A percentile compares a stretch with the other conserved stretches of the same genome.
Conservation (phyloP, 2,888 invertebrate species). For the Hirtodrosophila trivittata region DNA sequence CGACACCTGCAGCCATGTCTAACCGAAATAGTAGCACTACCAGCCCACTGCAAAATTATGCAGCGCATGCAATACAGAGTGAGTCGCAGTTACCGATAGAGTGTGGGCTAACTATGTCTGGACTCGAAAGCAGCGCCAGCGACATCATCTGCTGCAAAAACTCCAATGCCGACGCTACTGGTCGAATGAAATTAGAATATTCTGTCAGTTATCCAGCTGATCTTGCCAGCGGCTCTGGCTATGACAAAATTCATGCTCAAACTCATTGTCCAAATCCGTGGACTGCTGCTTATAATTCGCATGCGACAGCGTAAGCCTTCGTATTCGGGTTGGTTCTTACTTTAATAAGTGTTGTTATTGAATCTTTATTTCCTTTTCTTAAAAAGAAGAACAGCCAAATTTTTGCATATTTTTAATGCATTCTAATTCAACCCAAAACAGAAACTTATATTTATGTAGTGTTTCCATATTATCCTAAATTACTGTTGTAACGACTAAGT, state of each 20-base stretch:
- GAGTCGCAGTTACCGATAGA: conserved; percentile 79
- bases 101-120: conserved; percentile 78
- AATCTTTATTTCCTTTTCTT: too few relatives aligned
- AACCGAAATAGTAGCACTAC: conserved; percentile 39
- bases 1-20: conserved; percentile 28
- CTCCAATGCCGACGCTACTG: conserved; percentile 62
- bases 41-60: conserved; percentile 63
- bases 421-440: too few relatives aligned
- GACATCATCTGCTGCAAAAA: conserved; percentile 34
- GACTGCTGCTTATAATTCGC: conserved; percentile 80
- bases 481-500: too few relatives aligned
- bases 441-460: too few relatives aligned
- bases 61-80: conserved; percentile 79
- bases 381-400: too few relatives aligned
- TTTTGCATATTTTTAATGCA: too few relatives aligned
- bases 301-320: too few relatives aligned
- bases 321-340: too few relatives aligned
- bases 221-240: conserved; percentile 61
- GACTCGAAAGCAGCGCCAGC: conserved; percentile 64
- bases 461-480: too few relatives aligned
- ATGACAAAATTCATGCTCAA: conserved; percentile 54
- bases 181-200: conserved; percentile 79
- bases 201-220: conserved; percentile 70
- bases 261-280: conserved; percentile 71
- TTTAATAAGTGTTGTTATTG: too few relatives aligned